Evolutionary conservation across 2,113 vertebrate species (phyloP).

Genomic region (Manacus vitellinus): DNA sequence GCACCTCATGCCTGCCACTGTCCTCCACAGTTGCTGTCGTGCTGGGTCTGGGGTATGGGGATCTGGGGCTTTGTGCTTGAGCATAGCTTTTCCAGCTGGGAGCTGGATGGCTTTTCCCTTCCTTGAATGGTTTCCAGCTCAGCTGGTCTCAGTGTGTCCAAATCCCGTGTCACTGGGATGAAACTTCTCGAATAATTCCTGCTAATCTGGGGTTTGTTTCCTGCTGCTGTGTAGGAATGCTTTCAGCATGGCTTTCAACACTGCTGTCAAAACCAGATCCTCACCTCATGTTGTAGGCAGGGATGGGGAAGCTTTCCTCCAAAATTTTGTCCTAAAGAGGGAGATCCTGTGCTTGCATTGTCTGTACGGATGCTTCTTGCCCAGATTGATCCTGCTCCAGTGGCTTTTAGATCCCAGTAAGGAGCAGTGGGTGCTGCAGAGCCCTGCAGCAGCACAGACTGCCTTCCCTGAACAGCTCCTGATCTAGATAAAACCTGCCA

Average conservation of each 20-base stretch:
- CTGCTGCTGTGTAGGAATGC: rapidly evolving
- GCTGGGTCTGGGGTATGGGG: neutral
- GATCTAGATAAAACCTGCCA: neutral
- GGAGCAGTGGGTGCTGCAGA: neutral
- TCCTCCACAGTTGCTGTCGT: neutral
- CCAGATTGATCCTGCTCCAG: neutral
- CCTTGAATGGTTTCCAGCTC: neutral
- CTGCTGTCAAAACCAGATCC: neutral
- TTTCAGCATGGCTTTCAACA: neutral
- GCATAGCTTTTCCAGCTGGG: neutral
- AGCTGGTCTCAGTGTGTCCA: neutral
- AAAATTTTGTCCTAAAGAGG: neutral
- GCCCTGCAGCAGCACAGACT: neutral
- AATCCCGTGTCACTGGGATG: neutral
- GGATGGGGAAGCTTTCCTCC: neutral
- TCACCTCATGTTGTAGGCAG: neutral
- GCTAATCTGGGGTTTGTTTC: neutral
- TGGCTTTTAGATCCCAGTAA: neutral
- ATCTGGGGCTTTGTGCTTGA: rapidly evolving
- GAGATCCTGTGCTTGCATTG: neutral
- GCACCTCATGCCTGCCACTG: rapidly evolving
- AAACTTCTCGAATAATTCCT: neutral
- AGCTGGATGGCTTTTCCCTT: neutral
- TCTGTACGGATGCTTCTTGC: rapidly evolving
- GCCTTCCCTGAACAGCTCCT: neutral